Conservation (phyloP, 1,140 invertebrate genomes). For the Macrobrachium rosenbergii region DNA sequence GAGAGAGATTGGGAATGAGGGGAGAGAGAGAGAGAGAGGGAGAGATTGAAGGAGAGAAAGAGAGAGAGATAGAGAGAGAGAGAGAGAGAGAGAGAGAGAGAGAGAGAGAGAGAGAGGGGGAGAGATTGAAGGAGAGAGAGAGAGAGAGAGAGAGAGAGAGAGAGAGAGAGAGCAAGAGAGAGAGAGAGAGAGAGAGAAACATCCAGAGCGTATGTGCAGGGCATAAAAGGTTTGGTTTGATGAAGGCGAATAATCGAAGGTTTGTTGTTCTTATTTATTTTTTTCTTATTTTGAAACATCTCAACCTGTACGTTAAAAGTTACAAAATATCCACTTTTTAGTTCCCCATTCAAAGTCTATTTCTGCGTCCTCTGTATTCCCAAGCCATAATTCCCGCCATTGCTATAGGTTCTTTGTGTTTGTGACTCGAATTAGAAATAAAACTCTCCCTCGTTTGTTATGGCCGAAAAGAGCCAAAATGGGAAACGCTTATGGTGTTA, state of each 20-base stretch:
- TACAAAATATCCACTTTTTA: no score
- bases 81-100: conserved; percentile 4
- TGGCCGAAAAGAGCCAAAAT: no score
- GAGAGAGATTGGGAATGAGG: no score
- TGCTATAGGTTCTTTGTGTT: neutral
- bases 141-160: conserved; percentile 22
- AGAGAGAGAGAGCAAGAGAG: conserved; percentile 31
- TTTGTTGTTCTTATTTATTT: no score
- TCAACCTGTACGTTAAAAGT: no score
- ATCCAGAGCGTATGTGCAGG: neutral
- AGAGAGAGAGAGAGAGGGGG: neutral
- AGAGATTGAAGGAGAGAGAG: neutral
- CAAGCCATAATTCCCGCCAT: no score
- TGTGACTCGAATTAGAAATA: neutral
- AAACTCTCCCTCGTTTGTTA: neutral
- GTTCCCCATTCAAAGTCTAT: neutral
- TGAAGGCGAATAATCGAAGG: neutral
- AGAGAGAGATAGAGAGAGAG: no score
- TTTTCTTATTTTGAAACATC: no score
- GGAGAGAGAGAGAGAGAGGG: neutral
- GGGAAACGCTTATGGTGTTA: no score
- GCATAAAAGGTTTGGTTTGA: neutral
- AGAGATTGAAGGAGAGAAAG: neutral
- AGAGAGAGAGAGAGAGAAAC: conserved; percentile 24
- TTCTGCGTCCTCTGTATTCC: neutral